phyloP scores from a whole-genome alignment of 2,888 invertebrate genomes.

The Rhorus exstirpatorius region DNA sequence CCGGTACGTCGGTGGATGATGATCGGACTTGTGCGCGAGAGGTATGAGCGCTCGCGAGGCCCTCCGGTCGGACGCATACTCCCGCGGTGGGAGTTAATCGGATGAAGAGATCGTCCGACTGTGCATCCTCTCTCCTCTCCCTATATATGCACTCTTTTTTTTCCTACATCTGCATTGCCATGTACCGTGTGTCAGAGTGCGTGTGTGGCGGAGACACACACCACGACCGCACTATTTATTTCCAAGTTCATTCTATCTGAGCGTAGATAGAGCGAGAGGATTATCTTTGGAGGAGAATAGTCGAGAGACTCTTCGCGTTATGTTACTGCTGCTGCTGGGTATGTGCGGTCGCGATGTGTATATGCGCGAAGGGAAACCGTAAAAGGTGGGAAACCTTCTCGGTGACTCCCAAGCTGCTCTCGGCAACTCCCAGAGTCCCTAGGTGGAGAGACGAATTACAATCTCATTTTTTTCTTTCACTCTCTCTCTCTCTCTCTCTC shows the following conservation, averaged over 20 bases:
- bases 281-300: slow-evolving; percentile 44
- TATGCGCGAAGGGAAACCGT: slow-evolving; percentile 83
- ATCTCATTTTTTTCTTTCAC: too few species aligned
- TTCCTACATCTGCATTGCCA: background rate
- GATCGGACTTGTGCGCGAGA: slow-evolving; percentile 50
- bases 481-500: slow-evolving; percentile 68
- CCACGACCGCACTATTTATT: background rate
- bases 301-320: slow-evolving; percentile 16
- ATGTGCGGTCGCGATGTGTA: slow-evolving; percentile 16
- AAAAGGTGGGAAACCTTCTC: slow-evolving; percentile 86
- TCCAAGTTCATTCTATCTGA: slow-evolving; percentile 10
- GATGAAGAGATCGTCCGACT: slow-evolving; percentile 83
- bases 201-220: too few species aligned
- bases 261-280: slow-evolving; percentile 27
- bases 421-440: slow-evolving; percentile 81
- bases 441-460: slow-evolving; percentile 83
- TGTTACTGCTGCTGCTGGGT: slow-evolving; percentile 32
- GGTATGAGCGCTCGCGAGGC: slow-evolving; percentile 31
- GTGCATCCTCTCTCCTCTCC: slow-evolving; percentile 77
- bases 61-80: slow-evolving; percentile 65
- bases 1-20: slow-evolving; percentile 38
- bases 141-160: slow-evolving; percentile 50
- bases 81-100: slow-evolving; percentile 80
- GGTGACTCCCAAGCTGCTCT: slow-evolving; percentile 84
- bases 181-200: background rate